Evolutionary conservation across 2,797 vertebrate genomes (phyloP).

Genomic region (Esox lucius): DNA sequence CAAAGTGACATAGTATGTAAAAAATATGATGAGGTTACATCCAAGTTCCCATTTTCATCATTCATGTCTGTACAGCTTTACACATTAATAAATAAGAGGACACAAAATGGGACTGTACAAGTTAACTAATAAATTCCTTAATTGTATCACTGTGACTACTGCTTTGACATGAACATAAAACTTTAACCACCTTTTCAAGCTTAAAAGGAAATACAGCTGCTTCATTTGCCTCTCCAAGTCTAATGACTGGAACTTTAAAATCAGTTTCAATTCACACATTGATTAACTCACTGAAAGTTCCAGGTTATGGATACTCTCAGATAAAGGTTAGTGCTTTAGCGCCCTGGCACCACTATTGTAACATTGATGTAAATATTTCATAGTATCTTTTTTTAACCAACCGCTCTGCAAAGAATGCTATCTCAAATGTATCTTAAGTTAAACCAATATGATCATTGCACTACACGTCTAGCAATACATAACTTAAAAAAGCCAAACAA

Average conservation of each 20-base stretch:
- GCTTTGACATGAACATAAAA: conserved; percentile 35
- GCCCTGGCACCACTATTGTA: conserved; percentile 22
- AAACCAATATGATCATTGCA: conserved; percentile 27
- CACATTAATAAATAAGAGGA: conserved; percentile 67
- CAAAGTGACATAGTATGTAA: conserved; percentile 76
- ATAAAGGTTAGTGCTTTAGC: conserved; percentile 32
- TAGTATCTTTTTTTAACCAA: conserved; percentile 16
- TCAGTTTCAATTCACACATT: conserved; percentile 35
- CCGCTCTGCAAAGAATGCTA: conserved; percentile 32
- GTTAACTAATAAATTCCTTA: conserved; percentile 27
- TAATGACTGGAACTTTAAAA: conserved; percentile 55
- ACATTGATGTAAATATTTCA: not conserved
- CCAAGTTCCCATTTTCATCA: conserved; percentile 65
- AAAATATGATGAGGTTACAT: conserved; percentile 85
- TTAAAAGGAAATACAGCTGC: not conserved
- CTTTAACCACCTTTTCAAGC: conserved; percentile 31
- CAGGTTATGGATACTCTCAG: conserved; percentile 26
- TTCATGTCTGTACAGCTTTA: conserved; percentile 80
- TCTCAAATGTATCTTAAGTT: conserved; percentile 28
- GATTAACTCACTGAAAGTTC: conserved; percentile 39
- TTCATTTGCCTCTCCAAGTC: not conserved
- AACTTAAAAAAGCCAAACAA: conserved; percentile 62
- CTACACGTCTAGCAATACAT: conserved; percentile 39
- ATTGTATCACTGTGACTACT: conserved; percentile 32
- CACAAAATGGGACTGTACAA: conserved; percentile 57